Conservation (phyloP, 2,797 vertebrate genomes). For the Cirrhinus mrigala region DNA sequence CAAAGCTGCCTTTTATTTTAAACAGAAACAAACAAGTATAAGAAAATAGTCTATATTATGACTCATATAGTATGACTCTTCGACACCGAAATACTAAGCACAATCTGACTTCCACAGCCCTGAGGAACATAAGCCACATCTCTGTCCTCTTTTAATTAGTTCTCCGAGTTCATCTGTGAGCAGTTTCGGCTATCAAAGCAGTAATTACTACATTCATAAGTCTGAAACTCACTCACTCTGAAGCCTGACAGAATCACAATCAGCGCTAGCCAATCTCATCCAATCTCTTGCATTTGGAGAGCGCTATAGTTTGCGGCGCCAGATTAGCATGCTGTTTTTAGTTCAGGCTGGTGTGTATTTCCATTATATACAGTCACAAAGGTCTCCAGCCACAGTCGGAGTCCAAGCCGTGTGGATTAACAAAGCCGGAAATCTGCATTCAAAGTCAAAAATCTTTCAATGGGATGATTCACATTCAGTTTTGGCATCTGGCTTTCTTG, state of each 20-base stretch:
- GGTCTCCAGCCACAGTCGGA: slow-evolving; percentile 19
- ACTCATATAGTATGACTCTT: too few species aligned
- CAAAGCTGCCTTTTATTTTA: neutral
- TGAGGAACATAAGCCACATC: slow-evolving; percentile 1
- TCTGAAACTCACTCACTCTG: neutral
- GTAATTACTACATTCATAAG: slow-evolving; percentile 1
- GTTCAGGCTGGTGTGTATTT: slow-evolving; percentile 20
- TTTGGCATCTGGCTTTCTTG: neutral
- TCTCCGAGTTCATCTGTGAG: slow-evolving; percentile 4
- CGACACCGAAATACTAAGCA: neutral
- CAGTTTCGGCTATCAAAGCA: neutral
- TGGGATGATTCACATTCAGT: slow-evolving; percentile 18
- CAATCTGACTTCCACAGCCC: neutral
- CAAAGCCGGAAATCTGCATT: slow-evolving; percentile 21
- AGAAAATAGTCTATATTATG: neutral
- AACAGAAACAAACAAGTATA: neutral
- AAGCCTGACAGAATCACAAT: slow-evolving; percentile 20
- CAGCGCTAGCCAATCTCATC: slow-evolving; percentile 1
- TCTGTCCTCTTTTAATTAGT: neutral
- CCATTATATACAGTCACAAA: slow-evolving; percentile 7
- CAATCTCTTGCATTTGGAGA: neutral
- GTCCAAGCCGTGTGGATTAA: slow-evolving; percentile 26
- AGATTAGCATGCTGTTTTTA: slow-evolving; percentile 35
- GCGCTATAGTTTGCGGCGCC: neutral
- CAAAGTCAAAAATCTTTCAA: slow-evolving; percentile 27